phyloP scores from a whole-genome alignment of 2,797 vertebrate genomes.

The Arrhamphus sclerolepis region DNA sequence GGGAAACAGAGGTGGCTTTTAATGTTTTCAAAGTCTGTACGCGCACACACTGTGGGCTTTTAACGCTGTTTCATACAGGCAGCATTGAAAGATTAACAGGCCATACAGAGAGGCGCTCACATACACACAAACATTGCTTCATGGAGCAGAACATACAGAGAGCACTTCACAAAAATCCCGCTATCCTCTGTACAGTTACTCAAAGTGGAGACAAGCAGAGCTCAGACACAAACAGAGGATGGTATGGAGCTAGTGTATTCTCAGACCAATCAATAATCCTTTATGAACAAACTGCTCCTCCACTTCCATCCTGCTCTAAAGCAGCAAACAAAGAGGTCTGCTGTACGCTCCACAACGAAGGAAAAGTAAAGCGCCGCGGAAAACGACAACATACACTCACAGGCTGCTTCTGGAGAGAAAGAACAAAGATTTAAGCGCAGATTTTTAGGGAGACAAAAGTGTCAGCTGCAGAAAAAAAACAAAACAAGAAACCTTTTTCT shows the following conservation, averaged over 20 bases:
- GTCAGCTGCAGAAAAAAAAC: conserved; percentile 22
- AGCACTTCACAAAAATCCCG: conserved; percentile 58
- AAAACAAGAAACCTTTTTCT: conserved; percentile 6
- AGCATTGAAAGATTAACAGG: conserved; percentile 67
- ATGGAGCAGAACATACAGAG: conserved; percentile 55
- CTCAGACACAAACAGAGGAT: conserved; percentile 59
- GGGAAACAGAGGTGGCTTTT: conserved; percentile 74
- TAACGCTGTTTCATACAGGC: conserved; percentile 74
- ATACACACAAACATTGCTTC: conserved; percentile 34
- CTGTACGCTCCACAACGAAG: conserved; percentile 64
- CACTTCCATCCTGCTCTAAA: conserved; percentile 72
- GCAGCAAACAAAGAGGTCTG: conserved; percentile 81
- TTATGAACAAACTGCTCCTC: conserved; percentile 91
- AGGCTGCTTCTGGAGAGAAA: conserved; percentile 33
- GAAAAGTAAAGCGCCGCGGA: conserved; percentile 53
- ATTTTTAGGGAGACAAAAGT: conserved; percentile 30
- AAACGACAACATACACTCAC: conserved; percentile 37
- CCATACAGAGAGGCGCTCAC: conserved; percentile 55
- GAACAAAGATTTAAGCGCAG: conserved; percentile 14
- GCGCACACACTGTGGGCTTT: conserved; percentile 72
- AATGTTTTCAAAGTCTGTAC: conserved; percentile 65
- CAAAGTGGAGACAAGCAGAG: conserved; percentile 70
- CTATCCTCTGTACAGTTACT: conserved; percentile 61
- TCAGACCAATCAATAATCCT: conserved; percentile 93
- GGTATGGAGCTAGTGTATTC: conserved; percentile 84